A percentile compares a stretch with the other conserved stretches of the same genome.
phyloP scores from a whole-genome alignment of 2,797 vertebrate species.

The Emys orbicularis region DNA sequence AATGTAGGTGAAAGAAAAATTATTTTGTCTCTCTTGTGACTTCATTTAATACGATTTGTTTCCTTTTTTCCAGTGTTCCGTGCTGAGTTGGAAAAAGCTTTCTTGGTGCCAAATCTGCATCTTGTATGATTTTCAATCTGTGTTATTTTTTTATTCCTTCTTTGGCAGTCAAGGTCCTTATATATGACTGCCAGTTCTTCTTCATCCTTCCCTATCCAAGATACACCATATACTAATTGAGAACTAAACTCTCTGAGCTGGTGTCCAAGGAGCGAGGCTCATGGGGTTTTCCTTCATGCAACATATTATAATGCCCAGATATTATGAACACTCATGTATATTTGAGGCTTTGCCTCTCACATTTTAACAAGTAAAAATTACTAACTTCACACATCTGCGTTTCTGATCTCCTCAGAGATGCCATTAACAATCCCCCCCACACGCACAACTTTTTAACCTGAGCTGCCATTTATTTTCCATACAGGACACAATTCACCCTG shows the following conservation, averaged over 20 bases:
- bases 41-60: constrained; percentile 9
- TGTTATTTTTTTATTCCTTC: background rate
- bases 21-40: constrained; percentile 31
- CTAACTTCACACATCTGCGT: background rate
- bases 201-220: background rate
- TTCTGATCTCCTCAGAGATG: background rate
- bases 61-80: constrained; percentile 34
- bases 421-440: background rate
- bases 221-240: background rate
- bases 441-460: background rate
- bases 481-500: accelerated
- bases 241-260: background rate
- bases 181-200: constrained; percentile 1
- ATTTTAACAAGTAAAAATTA: background rate
- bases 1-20: constrained; percentile 30
- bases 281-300: background rate
- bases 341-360: background rate
- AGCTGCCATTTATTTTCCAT: background rate
- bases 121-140: constrained; percentile 19
- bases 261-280: background rate
- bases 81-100: constrained; percentile 12
- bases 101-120: background rate
- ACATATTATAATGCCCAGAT: background rate
- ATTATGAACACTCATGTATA: background rate
- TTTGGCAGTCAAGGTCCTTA: background rate